phyloP scores from a whole-genome alignment of 2,113 vertebrate species.

The Xiphias gladius region DNA sequence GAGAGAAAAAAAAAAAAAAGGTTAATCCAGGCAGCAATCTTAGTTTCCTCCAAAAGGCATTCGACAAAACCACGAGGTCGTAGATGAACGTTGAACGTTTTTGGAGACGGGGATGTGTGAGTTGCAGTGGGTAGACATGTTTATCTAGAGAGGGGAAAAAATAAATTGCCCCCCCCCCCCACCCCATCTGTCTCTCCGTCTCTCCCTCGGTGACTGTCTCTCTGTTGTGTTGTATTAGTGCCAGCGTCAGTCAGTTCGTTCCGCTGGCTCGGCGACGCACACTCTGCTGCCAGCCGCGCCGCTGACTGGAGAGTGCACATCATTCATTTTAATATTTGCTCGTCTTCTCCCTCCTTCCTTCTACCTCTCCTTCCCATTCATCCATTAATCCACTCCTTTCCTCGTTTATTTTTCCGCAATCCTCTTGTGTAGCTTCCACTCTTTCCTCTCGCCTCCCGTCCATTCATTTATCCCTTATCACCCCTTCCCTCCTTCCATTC shows the following conservation, averaged over 20 bases:
- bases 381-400: neutral
- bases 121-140: neutral
- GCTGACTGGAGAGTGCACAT: constrained; percentile 63
- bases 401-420: neutral
- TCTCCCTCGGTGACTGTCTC: constrained; percentile 20
- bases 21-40: neutral
- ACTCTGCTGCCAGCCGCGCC: constrained; percentile 71
- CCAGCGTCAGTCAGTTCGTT: constrained; percentile 66
- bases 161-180: neutral
- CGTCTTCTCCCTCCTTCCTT: constrained; percentile 6
- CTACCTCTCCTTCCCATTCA: constrained; percentile 11
- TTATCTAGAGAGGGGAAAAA: neutral
- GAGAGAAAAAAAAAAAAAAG: too few species aligned
- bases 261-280: constrained; percentile 46
- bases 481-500: neutral
- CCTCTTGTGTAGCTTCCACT: too few species aligned
- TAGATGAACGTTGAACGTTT: neutral
- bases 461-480: neutral
- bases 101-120: neutral
- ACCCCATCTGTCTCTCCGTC: neutral
- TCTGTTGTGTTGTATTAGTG: constrained; percentile 54
- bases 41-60: neutral
- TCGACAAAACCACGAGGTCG: neutral
- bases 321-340: constrained; percentile 71
- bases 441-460: too few species aligned